A percentile compares a stretch with the other conserved stretches of the same genome.
phyloP scores from a whole-genome alignment of 2,113 vertebrate species.

The Heteronetta atricapilla region DNA sequence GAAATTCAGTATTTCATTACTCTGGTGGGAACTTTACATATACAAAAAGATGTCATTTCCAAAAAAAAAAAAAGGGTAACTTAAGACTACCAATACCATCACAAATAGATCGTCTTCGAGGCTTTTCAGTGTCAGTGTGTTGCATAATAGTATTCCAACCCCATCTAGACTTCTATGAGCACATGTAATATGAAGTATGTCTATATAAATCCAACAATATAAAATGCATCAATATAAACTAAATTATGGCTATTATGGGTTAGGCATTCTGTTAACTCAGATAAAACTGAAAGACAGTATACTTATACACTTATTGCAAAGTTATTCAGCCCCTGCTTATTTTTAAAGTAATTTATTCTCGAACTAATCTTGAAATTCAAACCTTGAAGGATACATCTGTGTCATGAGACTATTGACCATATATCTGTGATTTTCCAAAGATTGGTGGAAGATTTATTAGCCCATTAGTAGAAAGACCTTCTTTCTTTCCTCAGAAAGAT shows the following conservation, averaged over 20 bases:
- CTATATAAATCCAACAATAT: too few species aligned
- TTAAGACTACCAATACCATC: background rate
- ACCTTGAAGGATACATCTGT: background rate
- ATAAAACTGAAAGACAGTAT: background rate
- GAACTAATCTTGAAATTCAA: background rate
- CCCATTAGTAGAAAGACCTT: background rate
- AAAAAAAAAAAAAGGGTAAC: background rate
- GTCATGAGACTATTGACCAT: background rate
- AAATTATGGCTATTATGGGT: background rate
- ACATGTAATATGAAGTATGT: background rate
- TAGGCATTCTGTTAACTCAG: background rate
- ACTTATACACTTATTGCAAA: background rate
- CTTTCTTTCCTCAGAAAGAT: background rate
- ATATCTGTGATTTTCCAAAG: background rate
- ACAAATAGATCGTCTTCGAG: background rate
- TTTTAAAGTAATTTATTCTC: background rate
- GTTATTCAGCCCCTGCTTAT: background rate
- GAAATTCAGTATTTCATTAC: background rate
- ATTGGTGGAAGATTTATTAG: background rate
- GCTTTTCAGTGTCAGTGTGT: background rate
- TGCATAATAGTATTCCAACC: background rate
- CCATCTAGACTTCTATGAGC: background rate
- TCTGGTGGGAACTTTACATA: background rate
- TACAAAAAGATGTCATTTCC: background rate
- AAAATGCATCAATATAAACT: background rate